These are phyloP conservation scores for Tetrax tetrax DNA, from an alignment of 2,113 vertebrate genomes.

Conservation along the genomic window DNA sequence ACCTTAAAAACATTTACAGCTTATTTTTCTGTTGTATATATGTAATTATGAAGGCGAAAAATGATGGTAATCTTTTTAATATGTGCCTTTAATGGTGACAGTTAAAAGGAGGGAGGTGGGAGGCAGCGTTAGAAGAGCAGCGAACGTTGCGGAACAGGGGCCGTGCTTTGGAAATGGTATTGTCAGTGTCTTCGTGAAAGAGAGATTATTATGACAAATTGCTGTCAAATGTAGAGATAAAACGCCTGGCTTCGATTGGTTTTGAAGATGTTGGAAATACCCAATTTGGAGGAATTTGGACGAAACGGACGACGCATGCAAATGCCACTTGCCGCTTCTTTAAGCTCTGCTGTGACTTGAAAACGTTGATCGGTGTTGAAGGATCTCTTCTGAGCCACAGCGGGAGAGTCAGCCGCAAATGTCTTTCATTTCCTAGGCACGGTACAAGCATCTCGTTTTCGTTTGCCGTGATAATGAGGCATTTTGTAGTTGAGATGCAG, in stretches of 20 bases:
- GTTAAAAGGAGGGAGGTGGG: background rate
- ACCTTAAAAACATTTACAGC: background rate
- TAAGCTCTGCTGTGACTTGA: background rate
- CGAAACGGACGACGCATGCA: background rate
- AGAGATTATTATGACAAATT: conserved; percentile 14
- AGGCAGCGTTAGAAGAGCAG: fast-evolving
- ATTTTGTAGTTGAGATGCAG: background rate
- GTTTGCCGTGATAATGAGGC: background rate
- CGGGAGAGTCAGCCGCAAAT: background rate
- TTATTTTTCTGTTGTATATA: background rate
- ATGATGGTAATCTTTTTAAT: background rate
- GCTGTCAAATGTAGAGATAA: conserved; percentile 4
- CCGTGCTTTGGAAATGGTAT: background rate
- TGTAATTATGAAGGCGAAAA: background rate
- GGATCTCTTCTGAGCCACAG: background rate
- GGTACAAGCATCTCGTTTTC: fast-evolving
- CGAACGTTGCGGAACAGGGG: background rate
- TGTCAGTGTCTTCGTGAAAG: background rate
- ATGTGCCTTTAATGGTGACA: background rate
- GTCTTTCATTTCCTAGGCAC: background rate
- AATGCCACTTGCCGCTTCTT: background rate
- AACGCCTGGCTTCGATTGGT: background rate
- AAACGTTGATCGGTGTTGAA: background rate
- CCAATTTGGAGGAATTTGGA: background rate
- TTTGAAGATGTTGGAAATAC: background rate